Evolutionary conservation across 2,888 invertebrate species (phyloP).

Genomic region (Vannuccia rotundouncinata): DNA sequence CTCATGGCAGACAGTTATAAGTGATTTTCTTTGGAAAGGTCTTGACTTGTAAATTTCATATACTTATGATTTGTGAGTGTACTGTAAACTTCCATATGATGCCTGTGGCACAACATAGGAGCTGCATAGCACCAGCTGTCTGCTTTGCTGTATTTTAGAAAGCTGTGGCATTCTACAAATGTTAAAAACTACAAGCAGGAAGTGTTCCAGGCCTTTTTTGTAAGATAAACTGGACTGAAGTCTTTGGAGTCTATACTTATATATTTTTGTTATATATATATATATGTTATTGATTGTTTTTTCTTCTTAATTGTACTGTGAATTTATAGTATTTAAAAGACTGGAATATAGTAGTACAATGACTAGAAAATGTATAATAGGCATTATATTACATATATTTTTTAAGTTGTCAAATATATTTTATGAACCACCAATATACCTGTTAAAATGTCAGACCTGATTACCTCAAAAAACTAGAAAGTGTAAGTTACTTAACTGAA

Average conservation of each 20-base stretch:
- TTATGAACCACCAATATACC: too few species aligned
- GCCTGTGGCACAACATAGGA: slow-evolving; percentile 11
- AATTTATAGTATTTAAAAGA: too few species aligned
- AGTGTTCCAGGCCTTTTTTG: background rate
- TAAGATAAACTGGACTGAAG: slow-evolving; percentile 7
- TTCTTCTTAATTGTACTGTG: too few species aligned
- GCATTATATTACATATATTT: too few species aligned
- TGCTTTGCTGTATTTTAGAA: slow-evolving; percentile 10
- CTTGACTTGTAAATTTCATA: slow-evolving; percentile 14
- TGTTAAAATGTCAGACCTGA: too few species aligned
- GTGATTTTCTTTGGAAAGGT: slow-evolving; percentile 6
- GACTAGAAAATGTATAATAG: too few species aligned
- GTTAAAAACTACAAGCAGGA: background rate
- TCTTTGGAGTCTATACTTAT: slow-evolving; percentile 8
- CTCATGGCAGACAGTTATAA: slow-evolving; percentile 2
- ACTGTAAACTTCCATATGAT: background rate
- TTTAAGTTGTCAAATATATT: too few species aligned
- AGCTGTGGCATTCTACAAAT: background rate
- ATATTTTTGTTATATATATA: too few species aligned
- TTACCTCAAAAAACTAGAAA: too few species aligned
- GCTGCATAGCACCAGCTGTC: slow-evolving; percentile 21
- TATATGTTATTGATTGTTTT: too few species aligned
- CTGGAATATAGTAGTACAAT: too few species aligned
- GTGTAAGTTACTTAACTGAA: too few species aligned
- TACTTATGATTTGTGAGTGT: slow-evolving; percentile 1